Evolutionary conservation across 1,140 invertebrate genomes (phyloP).

Genomic region (Neelides sp.): DNA sequence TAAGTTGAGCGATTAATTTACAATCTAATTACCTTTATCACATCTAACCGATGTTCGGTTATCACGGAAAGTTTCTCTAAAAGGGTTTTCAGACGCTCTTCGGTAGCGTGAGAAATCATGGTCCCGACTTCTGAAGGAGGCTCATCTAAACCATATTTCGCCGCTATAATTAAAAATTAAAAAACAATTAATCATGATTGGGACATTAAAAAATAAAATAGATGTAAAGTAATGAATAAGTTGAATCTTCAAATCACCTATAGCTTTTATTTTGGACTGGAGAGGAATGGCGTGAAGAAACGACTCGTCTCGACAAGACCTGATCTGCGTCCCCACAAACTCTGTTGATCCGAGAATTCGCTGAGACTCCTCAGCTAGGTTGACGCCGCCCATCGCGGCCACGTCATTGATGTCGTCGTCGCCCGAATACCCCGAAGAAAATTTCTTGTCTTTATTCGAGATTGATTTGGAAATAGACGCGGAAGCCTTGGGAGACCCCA

Average conservation of each 20-base stretch:
- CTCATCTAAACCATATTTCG: constrained; percentile 72
- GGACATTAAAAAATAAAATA: background rate
- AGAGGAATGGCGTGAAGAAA: constrained; percentile 67
- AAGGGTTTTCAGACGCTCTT: constrained; percentile 81
- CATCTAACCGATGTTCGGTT: constrained; percentile 85
- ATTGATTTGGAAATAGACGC: background rate
- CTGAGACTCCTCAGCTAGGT: constrained; percentile 88
- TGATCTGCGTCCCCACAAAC: constrained; percentile 86
- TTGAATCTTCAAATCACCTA: constrained; percentile 42
- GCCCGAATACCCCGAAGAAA: constrained; percentile 35
- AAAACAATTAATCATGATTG: background rate
- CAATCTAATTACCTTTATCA: constrained; percentile 68
- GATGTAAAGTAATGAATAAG: background rate
- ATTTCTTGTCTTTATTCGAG: background rate
- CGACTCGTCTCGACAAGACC: constrained; percentile 90
- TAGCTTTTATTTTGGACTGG: constrained; percentile 61
- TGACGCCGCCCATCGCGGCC: constrained; percentile 98
- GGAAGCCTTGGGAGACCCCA: background rate
- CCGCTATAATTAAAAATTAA: constrained; percentile 40
- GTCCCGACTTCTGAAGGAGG: constrained; percentile 74
- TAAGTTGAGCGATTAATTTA: constrained; percentile 3
- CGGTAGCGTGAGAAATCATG: constrained; percentile 85
- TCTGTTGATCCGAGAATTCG: constrained; percentile 88
- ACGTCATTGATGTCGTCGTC: constrained; percentile 98
- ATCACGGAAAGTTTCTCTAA: constrained; percentile 86